phyloP scores from a whole-genome alignment of 2,797 vertebrate genomes.

The Apodemus agrarius region DNA sequence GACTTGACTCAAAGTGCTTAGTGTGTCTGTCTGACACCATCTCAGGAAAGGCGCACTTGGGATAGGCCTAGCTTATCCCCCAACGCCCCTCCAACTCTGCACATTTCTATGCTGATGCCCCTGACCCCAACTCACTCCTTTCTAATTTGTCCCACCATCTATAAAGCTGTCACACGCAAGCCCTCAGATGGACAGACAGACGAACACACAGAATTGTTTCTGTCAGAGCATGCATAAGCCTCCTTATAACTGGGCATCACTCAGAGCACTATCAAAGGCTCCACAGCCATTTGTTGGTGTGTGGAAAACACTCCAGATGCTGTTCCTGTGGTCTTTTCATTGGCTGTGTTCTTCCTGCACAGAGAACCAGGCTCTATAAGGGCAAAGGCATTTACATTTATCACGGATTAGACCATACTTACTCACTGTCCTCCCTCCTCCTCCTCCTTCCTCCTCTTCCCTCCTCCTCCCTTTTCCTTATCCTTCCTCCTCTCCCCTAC shows the following conservation, averaged over 20 bases:
- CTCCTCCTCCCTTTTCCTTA: background rate
- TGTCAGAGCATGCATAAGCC: background rate
- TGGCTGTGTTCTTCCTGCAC: background rate
- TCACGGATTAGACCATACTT: too few species aligned
- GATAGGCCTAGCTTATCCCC: background rate
- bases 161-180: background rate
- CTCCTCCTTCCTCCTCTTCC: too few species aligned
- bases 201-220: background rate
- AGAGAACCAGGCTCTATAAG: background rate
- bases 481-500: background rate
- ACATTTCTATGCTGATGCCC: background rate
- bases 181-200: background rate
- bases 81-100: background rate
- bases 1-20: background rate
- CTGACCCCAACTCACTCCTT: background rate
- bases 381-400: background rate
- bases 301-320: background rate
- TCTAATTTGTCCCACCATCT: background rate
- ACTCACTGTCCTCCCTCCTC: too few species aligned
- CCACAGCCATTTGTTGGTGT: background rate
- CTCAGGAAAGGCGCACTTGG: background rate
- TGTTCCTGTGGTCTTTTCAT: background rate
- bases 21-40: background rate
- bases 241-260: fast-evolving
- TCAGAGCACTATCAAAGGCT: background rate